phyloP scores from a whole-genome alignment of 35 echinoderm and acorn worm genomes.

The Heliocidaris erythrogramma region DNA sequence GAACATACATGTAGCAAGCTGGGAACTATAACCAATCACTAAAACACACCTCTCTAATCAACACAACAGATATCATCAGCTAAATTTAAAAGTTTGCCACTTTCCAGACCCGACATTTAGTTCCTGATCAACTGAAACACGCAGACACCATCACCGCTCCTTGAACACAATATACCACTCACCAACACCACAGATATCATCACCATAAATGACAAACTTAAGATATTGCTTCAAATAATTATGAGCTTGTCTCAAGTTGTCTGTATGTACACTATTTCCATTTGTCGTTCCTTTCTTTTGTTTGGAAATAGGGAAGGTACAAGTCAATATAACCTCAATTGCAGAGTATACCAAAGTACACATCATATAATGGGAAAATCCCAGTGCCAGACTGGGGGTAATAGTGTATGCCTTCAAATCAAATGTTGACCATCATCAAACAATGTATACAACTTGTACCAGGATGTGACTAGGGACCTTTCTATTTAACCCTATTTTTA shows the following conservation, averaged over 20 bases:
- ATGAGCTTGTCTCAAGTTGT: too few relatives aligned
- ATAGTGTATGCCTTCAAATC: not conserved
- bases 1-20: too few relatives aligned
- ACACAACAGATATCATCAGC: not conserved
- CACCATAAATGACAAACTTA: too few relatives aligned
- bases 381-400: not conserved
- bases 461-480: not conserved
- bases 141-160: not conserved
- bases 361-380: not conserved
- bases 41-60: not conserved
- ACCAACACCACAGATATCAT: not conserved
- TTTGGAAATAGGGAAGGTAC: not conserved
- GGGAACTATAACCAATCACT: not conserved
- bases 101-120: not conserved
- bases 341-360: not conserved
- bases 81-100: not conserved
- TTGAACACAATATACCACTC: not conserved
- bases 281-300: not conserved
- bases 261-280: not conserved
- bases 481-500: too few relatives aligned
- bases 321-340: not conserved
- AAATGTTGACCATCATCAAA: not conserved
- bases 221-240: not conserved
- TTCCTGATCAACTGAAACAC: not conserved
- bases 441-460: not conserved